Base-by-base conservation (phyloP, 2,888 invertebrate species). In the Caenorhabditis uteleia region DNA sequence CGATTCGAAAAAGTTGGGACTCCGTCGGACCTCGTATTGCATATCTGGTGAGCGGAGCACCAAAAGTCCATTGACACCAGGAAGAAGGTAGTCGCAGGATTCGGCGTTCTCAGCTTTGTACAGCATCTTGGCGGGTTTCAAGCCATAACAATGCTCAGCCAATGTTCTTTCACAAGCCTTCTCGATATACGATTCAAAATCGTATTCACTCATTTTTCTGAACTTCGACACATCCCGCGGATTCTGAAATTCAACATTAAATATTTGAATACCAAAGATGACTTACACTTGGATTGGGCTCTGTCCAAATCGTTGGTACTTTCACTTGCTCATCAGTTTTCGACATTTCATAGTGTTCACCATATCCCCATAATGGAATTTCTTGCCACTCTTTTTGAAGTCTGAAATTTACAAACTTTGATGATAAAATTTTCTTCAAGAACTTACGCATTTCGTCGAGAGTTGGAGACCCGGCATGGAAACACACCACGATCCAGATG, bases 61-160 rank as follows among this genome's bases (percentile, higher is more conserved):
- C n/a, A 64, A 40, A 25, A 64, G 44, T 29, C 57, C 64, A 31
- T 57, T 64, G 7, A 64, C 53, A 12, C 64, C 64, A n/a, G 64
- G 64, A 27, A 58, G 39, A 2, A 49, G 39, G 44, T 57, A 57
- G 23, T 64, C 64, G 34, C 48, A 64, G 0, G 57, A 42, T 8
- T 57, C 54, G 3, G 58, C 64, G 7, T 40, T 54, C n/a, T 25
- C 20, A 0, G 43, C 39, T 36, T 56, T 16, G n/a, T 42, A 26
- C 14, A 36, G 20, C 7, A 4, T 20, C n/a, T 26, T 42, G 6
- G 27, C 3, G 4, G 25, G 3, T 20, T 42, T 25, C 6, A 42
- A 3, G 5, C 20, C 4, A 40, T 45, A 45, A 5, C 16, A 25
- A 2, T 10, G 4, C n/a, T 56, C 56, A 1, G 55, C 61, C 3